Percentiles rank a stretch among this genome's conserved stretches.
phyloP scores from a whole-genome alignment of 2,113 vertebrate genomes.

The Notothenia coriiceps region DNA sequence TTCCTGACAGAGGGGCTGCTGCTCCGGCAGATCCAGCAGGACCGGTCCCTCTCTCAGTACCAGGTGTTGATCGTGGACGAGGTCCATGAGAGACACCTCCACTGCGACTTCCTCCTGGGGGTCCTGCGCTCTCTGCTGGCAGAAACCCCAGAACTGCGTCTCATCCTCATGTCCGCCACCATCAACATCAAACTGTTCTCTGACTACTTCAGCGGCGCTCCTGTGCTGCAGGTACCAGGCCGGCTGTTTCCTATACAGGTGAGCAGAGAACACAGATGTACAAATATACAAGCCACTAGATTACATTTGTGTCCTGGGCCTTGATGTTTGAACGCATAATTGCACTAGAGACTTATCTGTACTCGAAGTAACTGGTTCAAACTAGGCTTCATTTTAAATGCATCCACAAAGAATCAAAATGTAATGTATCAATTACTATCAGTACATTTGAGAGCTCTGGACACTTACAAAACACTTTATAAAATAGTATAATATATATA shows the following conservation, averaged over 20 bases:
- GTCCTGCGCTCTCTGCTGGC: slow-evolving; percentile 86
- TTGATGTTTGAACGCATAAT: too few relatives aligned
- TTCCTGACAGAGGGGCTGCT: slow-evolving; percentile 95
- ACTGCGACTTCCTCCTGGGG: slow-evolving; percentile 91
- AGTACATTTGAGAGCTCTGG: too few relatives aligned
- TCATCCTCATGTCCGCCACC: slow-evolving; percentile 95
- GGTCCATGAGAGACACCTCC: slow-evolving; percentile 93
- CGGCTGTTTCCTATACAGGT: slow-evolving; percentile 93
- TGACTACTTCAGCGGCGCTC: slow-evolving; percentile 86
- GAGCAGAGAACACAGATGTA: slow-evolving; percentile 1
- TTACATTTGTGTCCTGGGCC: not conserved
- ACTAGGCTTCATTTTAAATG: not conserved
- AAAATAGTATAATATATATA: too few relatives aligned
- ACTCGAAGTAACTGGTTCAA: not conserved
- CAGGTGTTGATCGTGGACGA: slow-evolving; percentile 90
- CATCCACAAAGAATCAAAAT: not conserved
- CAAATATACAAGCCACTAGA: not conserved
- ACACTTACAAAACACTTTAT: too few relatives aligned
- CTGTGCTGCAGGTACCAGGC: slow-evolving; percentile 93
- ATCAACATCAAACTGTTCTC: slow-evolving; percentile 94
- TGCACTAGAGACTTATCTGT: not conserved
- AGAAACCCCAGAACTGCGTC: slow-evolving; percentile 83
- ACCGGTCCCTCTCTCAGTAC: slow-evolving; percentile 83
- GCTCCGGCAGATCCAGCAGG: slow-evolving; percentile 90
- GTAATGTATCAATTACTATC: not conserved